Percentiles rank a stretch among this genome's conserved stretches.
These are phyloP conservation scores for Tipula lateralis DNA, from an alignment of 2,888 invertebrate genomes.

Conservation along the genomic window DNA sequence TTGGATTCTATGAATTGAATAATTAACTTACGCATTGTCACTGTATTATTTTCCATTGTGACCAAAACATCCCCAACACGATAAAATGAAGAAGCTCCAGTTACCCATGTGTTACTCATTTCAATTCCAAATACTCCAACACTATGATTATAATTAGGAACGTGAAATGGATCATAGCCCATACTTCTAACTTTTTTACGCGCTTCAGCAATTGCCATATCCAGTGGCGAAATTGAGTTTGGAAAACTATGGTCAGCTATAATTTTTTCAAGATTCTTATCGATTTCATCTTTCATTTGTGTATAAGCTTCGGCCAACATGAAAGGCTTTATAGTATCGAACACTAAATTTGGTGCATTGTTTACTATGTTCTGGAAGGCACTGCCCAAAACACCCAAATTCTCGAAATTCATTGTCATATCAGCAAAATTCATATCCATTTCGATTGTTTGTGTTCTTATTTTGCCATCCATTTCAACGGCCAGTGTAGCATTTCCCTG, in stretches of 20 bases:
- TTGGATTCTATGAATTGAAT: constrained; percentile 29
- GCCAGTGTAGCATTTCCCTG: constrained; percentile 64
- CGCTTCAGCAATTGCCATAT: constrained; percentile 72
- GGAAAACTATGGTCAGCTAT: constrained; percentile 69
- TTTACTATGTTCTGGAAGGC: constrained; percentile 71
- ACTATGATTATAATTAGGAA: constrained; percentile 68
- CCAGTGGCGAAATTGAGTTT: constrained; percentile 79
- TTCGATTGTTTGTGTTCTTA: constrained; percentile 71
- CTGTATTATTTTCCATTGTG: constrained; percentile 65
- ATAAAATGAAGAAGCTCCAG: constrained; percentile 75
- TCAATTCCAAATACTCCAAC: constrained; percentile 65
- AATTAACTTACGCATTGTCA: constrained; percentile 45
- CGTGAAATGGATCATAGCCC: constrained; percentile 68
- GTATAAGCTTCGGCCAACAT: constrained; percentile 73
- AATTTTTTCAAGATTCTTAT: constrained; percentile 64
- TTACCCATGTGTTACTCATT: constrained; percentile 70
- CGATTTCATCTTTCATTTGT: constrained; percentile 67
- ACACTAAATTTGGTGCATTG: constrained; percentile 73
- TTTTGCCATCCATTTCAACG: constrained; percentile 67
- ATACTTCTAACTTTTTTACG: constrained; percentile 61
- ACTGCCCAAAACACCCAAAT: constrained; percentile 70
- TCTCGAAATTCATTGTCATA: constrained; percentile 76
- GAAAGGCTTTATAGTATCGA: constrained; percentile 82
- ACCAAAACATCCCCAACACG: constrained; percentile 73
- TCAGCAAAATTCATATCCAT: constrained; percentile 73